phyloP scores from a whole-genome alignment of 2,113 vertebrate species.

The Patagioenas fasciata region DNA sequence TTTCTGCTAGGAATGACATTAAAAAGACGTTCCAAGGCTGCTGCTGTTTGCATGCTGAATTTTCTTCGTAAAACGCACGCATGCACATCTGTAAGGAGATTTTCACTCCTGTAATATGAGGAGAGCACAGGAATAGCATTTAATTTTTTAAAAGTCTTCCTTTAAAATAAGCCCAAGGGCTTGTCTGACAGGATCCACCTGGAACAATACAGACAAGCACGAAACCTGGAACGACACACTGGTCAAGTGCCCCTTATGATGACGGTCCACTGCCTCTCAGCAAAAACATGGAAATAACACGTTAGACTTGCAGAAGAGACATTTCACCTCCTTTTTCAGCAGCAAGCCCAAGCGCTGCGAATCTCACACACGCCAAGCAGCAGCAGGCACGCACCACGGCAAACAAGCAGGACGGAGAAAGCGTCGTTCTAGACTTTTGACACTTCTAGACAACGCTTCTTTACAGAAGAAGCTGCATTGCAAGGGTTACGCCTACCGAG shows the following conservation, averaged over 20 bases:
- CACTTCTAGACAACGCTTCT: neutral
- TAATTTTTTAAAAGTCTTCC: neutral
- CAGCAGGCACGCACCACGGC: neutral
- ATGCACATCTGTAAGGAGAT: neutral
- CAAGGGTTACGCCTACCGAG: constrained; percentile 78
- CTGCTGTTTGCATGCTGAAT: neutral
- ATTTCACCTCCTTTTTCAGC: neutral
- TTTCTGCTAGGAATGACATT: neutral
- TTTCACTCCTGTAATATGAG: neutral
- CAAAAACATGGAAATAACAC: neutral
- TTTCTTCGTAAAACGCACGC: neutral
- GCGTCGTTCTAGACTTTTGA: rapidly evolving
- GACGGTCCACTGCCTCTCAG: neutral
- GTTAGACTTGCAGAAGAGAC: neutral
- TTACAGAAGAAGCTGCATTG: neutral
- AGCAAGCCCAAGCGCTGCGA: neutral
- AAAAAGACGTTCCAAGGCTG: neutral
- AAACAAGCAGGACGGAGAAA: neutral
- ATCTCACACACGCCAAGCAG: neutral
- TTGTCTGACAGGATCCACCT: neutral
- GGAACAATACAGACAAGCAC: neutral
- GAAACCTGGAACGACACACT: neutral
- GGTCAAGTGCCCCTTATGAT: neutral
- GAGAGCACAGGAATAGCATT: neutral
- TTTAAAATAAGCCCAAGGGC: neutral